A percentile compares a stretch with the other conserved stretches of the same genome.
Conservation (phyloP, 2,113 vertebrate species). For the Thryonomys swinderianus region DNA sequence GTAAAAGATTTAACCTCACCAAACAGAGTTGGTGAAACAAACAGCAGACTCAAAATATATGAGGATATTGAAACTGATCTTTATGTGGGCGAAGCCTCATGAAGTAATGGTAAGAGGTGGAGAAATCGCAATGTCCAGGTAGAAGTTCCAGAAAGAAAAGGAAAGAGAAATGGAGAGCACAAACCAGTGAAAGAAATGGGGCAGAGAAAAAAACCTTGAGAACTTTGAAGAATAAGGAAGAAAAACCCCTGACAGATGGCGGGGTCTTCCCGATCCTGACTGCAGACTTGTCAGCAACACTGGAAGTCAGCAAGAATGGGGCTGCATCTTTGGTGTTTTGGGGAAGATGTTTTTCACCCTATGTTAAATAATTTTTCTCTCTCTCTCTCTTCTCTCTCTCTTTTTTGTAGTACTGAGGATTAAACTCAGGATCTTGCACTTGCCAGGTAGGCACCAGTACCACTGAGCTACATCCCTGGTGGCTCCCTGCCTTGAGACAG, state of each 20-base stretch:
- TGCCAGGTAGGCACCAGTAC: too few relatives aligned
- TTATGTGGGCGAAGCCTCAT: neutral
- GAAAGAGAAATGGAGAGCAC: neutral
- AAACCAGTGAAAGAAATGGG: neutral
- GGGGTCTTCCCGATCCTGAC: neutral
- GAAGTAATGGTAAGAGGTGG: accelerated
- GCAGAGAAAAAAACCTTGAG: neutral
- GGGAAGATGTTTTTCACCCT: slow-evolving; percentile 33
- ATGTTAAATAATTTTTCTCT: neutral
- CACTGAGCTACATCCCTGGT: too few relatives aligned
- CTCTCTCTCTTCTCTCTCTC: too few relatives aligned
- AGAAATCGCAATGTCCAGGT: neutral
- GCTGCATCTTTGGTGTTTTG: slow-evolving; percentile 22
- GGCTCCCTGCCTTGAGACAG: neutral
- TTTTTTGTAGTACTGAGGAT: too few relatives aligned
- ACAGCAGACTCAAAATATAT: neutral
- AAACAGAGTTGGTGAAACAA: neutral
- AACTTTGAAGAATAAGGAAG: neutral
- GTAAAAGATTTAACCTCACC: neutral
- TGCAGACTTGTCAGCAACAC: slow-evolving; percentile 19
- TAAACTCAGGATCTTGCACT: too few relatives aligned
- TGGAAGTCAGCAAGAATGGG: neutral
- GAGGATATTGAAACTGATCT: neutral
- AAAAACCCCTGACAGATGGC: neutral
- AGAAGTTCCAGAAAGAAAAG: neutral